These are phyloP conservation scores for Eucidaris tribuloides DNA, from an alignment of 35 echinoderm and acorn worm species.

Conservation along the genomic window DNA sequence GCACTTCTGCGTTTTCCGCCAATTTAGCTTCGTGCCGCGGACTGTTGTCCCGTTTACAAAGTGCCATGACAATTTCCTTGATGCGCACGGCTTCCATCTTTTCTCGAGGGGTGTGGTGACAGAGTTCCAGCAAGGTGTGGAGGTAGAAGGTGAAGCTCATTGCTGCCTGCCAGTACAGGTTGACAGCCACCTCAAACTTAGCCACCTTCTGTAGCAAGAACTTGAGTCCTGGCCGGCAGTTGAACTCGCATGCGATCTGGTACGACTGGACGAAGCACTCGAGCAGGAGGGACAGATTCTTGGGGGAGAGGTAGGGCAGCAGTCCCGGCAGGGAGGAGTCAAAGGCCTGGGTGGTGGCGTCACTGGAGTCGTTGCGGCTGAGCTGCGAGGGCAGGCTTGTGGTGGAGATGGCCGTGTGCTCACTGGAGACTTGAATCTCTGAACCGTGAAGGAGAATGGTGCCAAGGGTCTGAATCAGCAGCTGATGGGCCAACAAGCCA, in stretches of 20 bases:
- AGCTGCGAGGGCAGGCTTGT: conserved; percentile 55
- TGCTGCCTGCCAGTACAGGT: conserved; percentile 89
- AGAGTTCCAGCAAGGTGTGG: conserved; percentile 91
- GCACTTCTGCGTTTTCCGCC: neutral
- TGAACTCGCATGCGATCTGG: conserved; percentile 94
- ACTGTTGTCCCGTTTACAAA: neutral
- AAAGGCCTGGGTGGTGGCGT: neutral
- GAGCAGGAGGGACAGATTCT: conserved; percentile 85
- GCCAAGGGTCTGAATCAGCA: conserved; percentile 92
- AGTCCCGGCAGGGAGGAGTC: conserved; percentile 75
- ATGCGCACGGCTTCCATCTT: conserved; percentile 54
- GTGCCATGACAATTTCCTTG: conserved; percentile 57
- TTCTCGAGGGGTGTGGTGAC: conserved; percentile 72
- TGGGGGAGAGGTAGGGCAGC: conserved; percentile 85
- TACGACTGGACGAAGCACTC: conserved; percentile 99
- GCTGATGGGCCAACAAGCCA: conserved; percentile 87
- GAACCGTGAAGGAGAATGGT: conserved; percentile 90
- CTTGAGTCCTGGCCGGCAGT: conserved; percentile 87
- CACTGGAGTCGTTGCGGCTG: conserved; percentile 32
- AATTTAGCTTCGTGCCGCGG: neutral
- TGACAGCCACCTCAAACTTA: conserved; percentile 93
- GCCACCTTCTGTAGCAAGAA: conserved; percentile 98
- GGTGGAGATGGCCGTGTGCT: conserved; percentile 63
- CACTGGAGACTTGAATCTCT: conserved; percentile 63
- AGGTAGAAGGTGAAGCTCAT: conserved; percentile 99